Evolutionary conservation across 2,797 vertebrate genomes (phyloP), one percentile per base, ranked within the genome.

Genomic region (Xenentodon cancila): DNA sequence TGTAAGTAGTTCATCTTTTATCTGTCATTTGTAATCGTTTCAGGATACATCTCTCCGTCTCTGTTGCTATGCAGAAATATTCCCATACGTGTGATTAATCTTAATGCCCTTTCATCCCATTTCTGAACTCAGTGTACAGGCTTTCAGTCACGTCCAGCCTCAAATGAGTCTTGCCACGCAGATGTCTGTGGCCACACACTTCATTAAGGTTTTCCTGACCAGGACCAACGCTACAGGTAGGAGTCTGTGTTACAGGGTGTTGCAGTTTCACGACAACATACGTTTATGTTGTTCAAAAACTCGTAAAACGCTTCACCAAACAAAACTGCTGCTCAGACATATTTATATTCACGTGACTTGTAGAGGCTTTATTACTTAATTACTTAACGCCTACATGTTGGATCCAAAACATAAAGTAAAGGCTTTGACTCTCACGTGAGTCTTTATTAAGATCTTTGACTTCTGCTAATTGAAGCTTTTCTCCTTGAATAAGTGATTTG

Each of bases 181-280:
- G 79, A 16, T 62, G 30, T 59, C 52, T 6, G 64, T 92, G 59
- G 84, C 75, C 56, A 75, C 64, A 0, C 34, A 79, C 75, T 92
- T 93, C 68, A 91, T 93, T 0, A 50, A 70, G n/a, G 51, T 69
- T 45, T 92, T 79, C 77, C 83, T 94, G 59, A 82, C 48, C 30
- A 73, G 69, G 37, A 89, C 87, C 46, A 9, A 60, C 62, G 84
- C 73, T 4, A 13, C 55, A 81, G 91, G 92, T 90, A 1, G 60
- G 59, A 20, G 9, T 18, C 16, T 57, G n/a, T 11, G 25, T 32
- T n/a, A 15, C n/a, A 25, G 11, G 34, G 9, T 11, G 9, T 13
- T 11, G 34, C 9, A 32, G 32, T 37, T 37, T 13, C 12, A 30
- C 30, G 1, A 30, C 30, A 30, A 8, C 30, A 30, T 30, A 8